These are phyloP conservation scores for Corbicula japonica DNA, from an alignment of 2,888 invertebrate species.

Conservation along the genomic window DNA sequence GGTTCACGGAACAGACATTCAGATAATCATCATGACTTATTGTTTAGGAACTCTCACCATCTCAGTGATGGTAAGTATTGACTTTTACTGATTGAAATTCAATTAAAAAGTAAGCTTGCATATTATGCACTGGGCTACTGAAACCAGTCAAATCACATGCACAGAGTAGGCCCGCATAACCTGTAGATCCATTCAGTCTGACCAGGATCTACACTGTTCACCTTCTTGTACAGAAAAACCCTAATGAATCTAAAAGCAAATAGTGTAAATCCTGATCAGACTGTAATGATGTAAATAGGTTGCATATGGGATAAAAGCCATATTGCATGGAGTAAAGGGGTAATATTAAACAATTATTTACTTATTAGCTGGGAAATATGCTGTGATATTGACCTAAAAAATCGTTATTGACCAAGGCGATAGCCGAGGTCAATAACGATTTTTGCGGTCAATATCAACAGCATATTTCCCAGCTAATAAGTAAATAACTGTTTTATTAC, in stretches of 20 bases:
- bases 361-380: too few relatives aligned
- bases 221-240: not conserved
- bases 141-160: not conserved
- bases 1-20: not conserved
- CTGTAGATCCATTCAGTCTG: not conserved
- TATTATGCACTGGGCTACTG: not conserved
- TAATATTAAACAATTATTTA: too few relatives aligned
- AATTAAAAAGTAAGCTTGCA: not conserved
- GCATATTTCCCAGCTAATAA: too few relatives aligned
- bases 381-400: too few relatives aligned
- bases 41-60: slow-evolving; percentile 46
- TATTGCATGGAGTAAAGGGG: too few relatives aligned
- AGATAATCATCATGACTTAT: not conserved
- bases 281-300: too few relatives aligned
- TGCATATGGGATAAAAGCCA: too few relatives aligned
- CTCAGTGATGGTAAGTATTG: slow-evolving; percentile 55
- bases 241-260: not conserved
- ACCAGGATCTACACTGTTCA: not conserved
- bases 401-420: too few relatives aligned
- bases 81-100: not conserved
- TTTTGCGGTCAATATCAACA: too few relatives aligned
- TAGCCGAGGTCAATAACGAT: too few relatives aligned
- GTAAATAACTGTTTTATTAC: too few relatives aligned
- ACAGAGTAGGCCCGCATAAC: not conserved
- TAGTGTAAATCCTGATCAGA: too few relatives aligned